Evolutionary conservation across 2,113 vertebrate species (phyloP), one percentile per base, ranked within the genome.

Genomic region (Neolamprologus hecqui): DNA sequence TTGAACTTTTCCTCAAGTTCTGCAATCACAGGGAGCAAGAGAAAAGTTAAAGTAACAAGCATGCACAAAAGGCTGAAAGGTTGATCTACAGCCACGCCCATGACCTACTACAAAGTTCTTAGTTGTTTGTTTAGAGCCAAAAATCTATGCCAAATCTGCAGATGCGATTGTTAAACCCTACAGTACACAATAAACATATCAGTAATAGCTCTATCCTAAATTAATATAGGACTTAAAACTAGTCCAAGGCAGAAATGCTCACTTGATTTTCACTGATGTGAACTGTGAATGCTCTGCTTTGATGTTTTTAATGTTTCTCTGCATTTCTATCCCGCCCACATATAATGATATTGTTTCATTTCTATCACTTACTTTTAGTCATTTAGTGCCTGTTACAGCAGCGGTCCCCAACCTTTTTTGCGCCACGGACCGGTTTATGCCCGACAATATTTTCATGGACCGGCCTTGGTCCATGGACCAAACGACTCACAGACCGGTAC

Each of bases 1-100:
- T 79, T 94, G 31, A 98, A 96, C 86, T 88, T 96, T 63, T 90
- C 92, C 90, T 98, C 97, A 89, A 98, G 90, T 28, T 95, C 97
- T 98, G 90, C 33, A 83, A 75, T 14, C 19, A 79, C 15, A 83
- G 47, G 68, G 26, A 65, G 37, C 5, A 12, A 17, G 9, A 21
- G 10, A 79, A 31, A 14, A 28, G 45, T 49, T 49, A 19, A 49
- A 77, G 73, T 31, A 31, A 51, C 42, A 77, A 51, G 6, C 42
- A 77, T 47, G 70, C 15, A 49, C 26, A 51, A n/a, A 77, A 77
- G 73, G 70, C 70, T 49, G 23, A 49, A 49, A 49, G 42, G n/a
- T 7, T 28, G 9, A 47, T 45, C 40, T 47, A 26, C 5, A 47
- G 40, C 40, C 14, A 73, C 8, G 14, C 6, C 68, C 17, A 63